phyloP scores from a whole-genome alignment of 2,797 vertebrate species.

The Pantherophis alleghaniensis region DNA sequence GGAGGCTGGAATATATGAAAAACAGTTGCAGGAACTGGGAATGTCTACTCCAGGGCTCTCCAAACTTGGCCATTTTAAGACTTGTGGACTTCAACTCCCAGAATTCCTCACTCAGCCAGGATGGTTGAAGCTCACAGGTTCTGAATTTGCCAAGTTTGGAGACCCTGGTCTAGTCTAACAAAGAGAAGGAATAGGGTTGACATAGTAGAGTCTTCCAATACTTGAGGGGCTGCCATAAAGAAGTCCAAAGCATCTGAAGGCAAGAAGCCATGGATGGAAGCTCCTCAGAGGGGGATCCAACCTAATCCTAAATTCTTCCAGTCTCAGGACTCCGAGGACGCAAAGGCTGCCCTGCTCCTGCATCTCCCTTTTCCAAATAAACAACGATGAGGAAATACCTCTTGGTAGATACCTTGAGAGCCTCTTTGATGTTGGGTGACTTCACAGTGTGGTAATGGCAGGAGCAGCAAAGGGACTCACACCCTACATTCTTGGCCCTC shows the following conservation, averaged over 20 bases:
- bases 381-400: conserved; percentile 57
- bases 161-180: not conserved
- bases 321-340: conserved; percentile 49
- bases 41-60: not conserved
- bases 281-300: not conserved
- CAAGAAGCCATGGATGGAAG: not conserved
- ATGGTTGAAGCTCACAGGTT: not conserved
- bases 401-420: conserved; percentile 63
- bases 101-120: not conserved
- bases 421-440: conserved; percentile 68
- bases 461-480: conserved; percentile 54
- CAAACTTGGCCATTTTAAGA: not conserved
- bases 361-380: conserved; percentile 61
- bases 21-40: not conserved
- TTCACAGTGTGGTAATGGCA: conserved; percentile 68
- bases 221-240: not conserved
- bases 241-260: not conserved
- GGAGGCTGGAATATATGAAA: not conserved
- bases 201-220: not conserved
- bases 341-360: conserved; percentile 63
- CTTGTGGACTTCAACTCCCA: not conserved
- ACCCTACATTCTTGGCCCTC: conserved; percentile 48
- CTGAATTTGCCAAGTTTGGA: not conserved
- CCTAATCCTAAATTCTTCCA: conserved; percentile 41
- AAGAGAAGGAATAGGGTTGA: not conserved